Evolutionary conservation across 1,140 invertebrate genomes (phyloP).

Genomic region (Lepidostoma basale): DNA sequence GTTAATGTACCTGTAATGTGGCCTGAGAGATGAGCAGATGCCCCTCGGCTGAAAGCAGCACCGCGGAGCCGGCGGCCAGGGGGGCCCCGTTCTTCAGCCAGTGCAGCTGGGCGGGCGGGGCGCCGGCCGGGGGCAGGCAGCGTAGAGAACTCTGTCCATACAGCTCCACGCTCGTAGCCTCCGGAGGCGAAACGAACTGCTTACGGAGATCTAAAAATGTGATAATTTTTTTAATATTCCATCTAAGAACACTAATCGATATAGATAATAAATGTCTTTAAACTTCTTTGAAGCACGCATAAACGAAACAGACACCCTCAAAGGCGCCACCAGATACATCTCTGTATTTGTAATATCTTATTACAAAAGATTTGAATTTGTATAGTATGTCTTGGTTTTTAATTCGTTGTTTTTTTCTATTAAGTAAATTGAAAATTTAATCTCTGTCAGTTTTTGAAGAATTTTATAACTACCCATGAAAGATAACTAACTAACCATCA

Average conservation of each 20-base stretch:
- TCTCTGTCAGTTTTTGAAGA: too few species aligned
- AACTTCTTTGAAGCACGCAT: too few species aligned
- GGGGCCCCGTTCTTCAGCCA: conserved; percentile 79
- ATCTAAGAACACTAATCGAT: background rate
- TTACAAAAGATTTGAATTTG: too few species aligned
- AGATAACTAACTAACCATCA: too few species aligned
- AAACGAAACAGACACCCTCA: too few species aligned
- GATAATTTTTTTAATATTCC: background rate
- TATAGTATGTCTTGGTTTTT: too few species aligned
- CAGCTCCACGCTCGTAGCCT: conserved; percentile 81
- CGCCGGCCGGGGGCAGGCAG: conserved; percentile 86
- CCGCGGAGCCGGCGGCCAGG: conserved; percentile 65
- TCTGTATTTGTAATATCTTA: too few species aligned
- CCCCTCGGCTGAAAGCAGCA: conserved; percentile 84
- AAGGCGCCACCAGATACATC: too few species aligned
- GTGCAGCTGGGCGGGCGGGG: conserved; percentile 83
- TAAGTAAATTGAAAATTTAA: too few species aligned
- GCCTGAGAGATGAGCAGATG: conserved; percentile 90
- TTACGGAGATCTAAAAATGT: conserved; percentile 80
- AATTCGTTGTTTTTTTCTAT: too few species aligned
- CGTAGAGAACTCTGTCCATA: conserved; percentile 84
- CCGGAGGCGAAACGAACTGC: conserved; percentile 81
- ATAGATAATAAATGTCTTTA: too few species aligned
- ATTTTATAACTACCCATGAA: too few species aligned
- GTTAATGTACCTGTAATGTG: conserved; percentile 66